Evolutionary conservation across 2,797 vertebrate genomes (phyloP).

Genomic region (Phataginus tricuspis): DNA sequence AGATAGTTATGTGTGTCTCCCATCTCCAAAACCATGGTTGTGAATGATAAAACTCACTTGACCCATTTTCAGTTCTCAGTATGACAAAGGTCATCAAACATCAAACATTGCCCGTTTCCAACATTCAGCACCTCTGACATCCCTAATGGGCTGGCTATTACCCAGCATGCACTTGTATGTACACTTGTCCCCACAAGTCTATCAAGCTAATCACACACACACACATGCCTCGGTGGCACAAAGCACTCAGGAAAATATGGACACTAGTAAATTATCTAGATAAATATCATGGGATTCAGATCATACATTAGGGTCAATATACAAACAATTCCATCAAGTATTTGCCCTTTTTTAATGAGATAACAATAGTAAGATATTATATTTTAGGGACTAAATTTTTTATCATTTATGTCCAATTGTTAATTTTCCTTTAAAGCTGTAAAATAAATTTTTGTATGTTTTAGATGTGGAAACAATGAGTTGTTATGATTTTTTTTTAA

Average conservation of each 20-base stretch:
- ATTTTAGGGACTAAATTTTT: neutral
- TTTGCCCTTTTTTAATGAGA: neutral
- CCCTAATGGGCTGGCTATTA: neutral
- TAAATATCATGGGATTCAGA: constrained; percentile 37
- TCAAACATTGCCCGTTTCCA: neutral
- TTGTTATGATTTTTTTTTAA: neutral
- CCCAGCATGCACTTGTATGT: neutral
- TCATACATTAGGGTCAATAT: neutral
- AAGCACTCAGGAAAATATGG: neutral
- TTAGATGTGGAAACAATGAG: constrained; percentile 24
- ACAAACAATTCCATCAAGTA: constrained; percentile 17
- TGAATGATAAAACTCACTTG: neutral
- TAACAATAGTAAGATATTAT: constrained; percentile 21
- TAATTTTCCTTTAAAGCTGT: constrained; percentile 45
- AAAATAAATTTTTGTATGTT: constrained; percentile 10
- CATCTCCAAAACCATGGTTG: neutral
- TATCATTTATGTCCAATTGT: neutral
- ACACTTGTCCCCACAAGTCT: constrained; percentile 32
- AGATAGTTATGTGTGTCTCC: neutral
- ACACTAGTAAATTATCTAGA: neutral
- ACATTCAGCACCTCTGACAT: neutral
- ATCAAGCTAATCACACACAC: neutral
- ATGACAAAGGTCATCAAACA: constrained; percentile 35
- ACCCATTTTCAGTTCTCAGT: neutral
- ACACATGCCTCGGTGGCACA: neutral